Conservation (phyloP, 2,888 invertebrate species). For the Acanthacorydalis orientalis region DNA sequence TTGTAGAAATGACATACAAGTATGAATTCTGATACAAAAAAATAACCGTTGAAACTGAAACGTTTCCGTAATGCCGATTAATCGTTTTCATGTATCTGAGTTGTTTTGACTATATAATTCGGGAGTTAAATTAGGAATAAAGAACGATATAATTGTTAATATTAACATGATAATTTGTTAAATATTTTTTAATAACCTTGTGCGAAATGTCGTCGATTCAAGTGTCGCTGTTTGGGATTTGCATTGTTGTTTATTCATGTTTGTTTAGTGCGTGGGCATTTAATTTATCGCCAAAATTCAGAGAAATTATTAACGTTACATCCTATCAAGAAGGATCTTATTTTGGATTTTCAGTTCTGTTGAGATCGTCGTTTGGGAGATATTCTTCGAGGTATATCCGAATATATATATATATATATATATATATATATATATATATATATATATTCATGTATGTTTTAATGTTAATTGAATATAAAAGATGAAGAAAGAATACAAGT, state of each 20-base stretch:
- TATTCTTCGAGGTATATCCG: constrained; percentile 2
- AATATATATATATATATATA: neutral
- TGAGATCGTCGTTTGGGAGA: neutral
- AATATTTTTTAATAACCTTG: too few relatives aligned
- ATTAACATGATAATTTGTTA: too few relatives aligned
- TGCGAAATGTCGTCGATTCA: too few relatives aligned
- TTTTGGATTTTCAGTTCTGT: constrained; percentile 3
- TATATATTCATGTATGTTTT: neutral
- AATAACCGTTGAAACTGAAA: too few relatives aligned
- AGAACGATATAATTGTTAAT: too few relatives aligned
- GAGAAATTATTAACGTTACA: constrained; percentile 4
- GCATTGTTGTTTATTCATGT: neutral
- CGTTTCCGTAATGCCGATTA: too few relatives aligned
- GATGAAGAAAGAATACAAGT: too few relatives aligned
- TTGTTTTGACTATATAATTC: too few relatives aligned
- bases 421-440: neutral
- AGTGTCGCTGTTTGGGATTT: neutral
- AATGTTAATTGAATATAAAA: neutral
- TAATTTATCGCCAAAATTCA: constrained; percentile 8
- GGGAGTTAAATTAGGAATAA: too few relatives aligned
- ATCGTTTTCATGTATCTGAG: too few relatives aligned
- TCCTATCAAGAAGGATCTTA: constrained; percentile 1
- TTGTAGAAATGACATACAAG: too few relatives aligned
- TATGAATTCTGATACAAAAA: too few relatives aligned
- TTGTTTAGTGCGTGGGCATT: neutral